Evolutionary conservation across 1,140 invertebrate genomes (phyloP), one percentile per base, ranked within the genome.

Genomic region (Atopsyche davidsoni): DNA sequence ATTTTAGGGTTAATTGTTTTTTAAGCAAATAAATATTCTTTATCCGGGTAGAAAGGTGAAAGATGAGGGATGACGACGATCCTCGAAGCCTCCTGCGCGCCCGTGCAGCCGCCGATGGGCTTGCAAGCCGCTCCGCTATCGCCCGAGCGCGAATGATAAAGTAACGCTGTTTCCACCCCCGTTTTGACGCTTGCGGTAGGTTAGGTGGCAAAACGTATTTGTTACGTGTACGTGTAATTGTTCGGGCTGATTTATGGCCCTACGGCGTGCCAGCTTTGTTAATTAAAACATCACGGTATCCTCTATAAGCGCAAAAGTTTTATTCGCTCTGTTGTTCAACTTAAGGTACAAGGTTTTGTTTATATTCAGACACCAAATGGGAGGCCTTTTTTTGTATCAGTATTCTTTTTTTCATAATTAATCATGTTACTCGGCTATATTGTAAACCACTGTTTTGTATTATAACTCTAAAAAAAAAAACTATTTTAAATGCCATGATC

Each of bases 1-100:
- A 19, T 18, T 34, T 23, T 32, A 23, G 14, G 18, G 42, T 48
- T 56, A 56, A 56, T 56, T 56, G 54, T 52, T 56, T 56, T 38
- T 41, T 19, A 49, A 45, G 50, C 19, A 46, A 57, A 53, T 48
- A 46, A 43, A 44, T 38, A 46, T 43, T 24, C 24, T 42, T 34
- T 45, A 47, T 23, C 43, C 49, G 25, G 21, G 42, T 45, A 51
- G 32, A 46, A 16, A 23, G 31, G 22, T 25, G 18, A n/a, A 21
- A 24, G 14, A 43, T 22, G 13, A 45, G 28, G 17, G 17, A n/a
- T n/a, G n/a, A n/a, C n/a, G n/a, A n/a, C n/a, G n/a, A n/a, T n/a
- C n/a, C n/a, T n/a, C n/a, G n/a, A n/a, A n/a, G n/a, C n/a, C n/a
- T n/a, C n/a, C n/a, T n/a, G n/a, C n/a, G n/a, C n/a, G n/a, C n/a